Evolutionary conservation across 2,113 vertebrate genomes (phyloP), one percentile per base, ranked within the genome.

Genomic region (Mustelus asterias): DNA sequence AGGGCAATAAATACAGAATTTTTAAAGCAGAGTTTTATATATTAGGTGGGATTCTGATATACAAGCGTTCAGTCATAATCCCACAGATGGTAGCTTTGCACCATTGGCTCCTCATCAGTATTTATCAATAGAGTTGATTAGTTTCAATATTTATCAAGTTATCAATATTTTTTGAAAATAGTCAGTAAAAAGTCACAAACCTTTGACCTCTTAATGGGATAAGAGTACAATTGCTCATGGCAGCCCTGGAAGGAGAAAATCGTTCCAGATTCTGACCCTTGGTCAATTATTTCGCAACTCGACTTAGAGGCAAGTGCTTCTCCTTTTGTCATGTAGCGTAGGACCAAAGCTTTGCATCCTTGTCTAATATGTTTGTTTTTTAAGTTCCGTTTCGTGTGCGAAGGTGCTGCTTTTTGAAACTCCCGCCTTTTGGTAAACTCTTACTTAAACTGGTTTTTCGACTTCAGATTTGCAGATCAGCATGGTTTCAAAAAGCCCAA

Each of bases 401-500:
- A 76, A n/a, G 6, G 1, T 94, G 11, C 37, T 76, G 9, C 94
- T 48, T 20, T 72, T 70, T 95, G 48, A 20, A 44, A 54, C 29
- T n/a, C 16, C 76, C 10, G 33, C 1, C 29, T 85, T 1, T 33
- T 94, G 63, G 70, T 9, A 20, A 70, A 2, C 48, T 14, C 10
- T 94, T 69, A 13, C 33, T 60, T 86, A 37, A 67, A 94, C 69
- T 54, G 18, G 0, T 96, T 69, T 48, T n/a, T 67, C 54, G 26
- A 44, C 67, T 92, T 69, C 69, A 99, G 99, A 96, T 99, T 99
- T 98, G 97, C 98, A 48, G 99, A 99, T 96, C 98, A 98, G 96
- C 99, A 99, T 96, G 97, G 96, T 24, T 99, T 99, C 96, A 96
- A 96, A 83, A 99, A 99, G 96, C 99, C 99, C 76, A 99, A 99